These are phyloP conservation scores for Graptemys geographica DNA, from an alignment of 2,797 vertebrate genomes.

Conservation along the genomic window DNA sequence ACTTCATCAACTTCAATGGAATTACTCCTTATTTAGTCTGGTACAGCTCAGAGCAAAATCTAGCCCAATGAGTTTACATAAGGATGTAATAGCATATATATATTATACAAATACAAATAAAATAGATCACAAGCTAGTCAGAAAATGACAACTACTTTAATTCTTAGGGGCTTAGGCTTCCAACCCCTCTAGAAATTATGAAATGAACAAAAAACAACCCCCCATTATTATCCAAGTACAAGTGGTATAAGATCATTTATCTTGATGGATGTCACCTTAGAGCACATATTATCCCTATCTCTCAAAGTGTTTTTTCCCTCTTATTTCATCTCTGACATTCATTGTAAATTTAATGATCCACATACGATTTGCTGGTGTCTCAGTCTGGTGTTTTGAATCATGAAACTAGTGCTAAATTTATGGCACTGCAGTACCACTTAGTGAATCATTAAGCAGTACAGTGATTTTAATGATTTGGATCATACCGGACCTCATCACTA, in stretches of 20 bases:
- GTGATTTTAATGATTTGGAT: constrained; percentile 88
- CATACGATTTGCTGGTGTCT: constrained; percentile 88
- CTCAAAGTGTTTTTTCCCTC: constrained; percentile 87
- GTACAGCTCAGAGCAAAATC: background rate
- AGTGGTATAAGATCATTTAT: constrained; percentile 86
- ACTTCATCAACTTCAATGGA: background rate
- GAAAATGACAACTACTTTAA: constrained; percentile 80
- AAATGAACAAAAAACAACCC: constrained; percentile 82
- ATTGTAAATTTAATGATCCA: constrained; percentile 91
- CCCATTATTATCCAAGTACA: constrained; percentile 84
- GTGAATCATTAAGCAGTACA: constrained; percentile 88
- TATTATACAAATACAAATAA: constrained; percentile 81
- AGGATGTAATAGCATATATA: constrained; percentile 75
- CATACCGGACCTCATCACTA: constrained; percentile 86
- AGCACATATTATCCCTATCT: constrained; percentile 88
- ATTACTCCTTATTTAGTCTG: background rate
- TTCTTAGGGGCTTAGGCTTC: constrained; percentile 78
- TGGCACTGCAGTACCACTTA: constrained; percentile 84
- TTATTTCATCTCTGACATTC: constrained; percentile 89
- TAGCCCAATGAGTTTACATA: constrained; percentile 38
- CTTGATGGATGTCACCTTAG: constrained; percentile 88
- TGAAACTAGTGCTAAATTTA: constrained; percentile 87
- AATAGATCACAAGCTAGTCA: constrained; percentile 76
- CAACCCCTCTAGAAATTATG: constrained; percentile 81
- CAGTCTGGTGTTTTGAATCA: constrained; percentile 86